A percentile compares a stretch with the other conserved stretches of the same genome.
These are phyloP conservation scores for Takifugu rubripes DNA, from an alignment of 2,797 vertebrate genomes.

Conservation along the genomic window DNA sequence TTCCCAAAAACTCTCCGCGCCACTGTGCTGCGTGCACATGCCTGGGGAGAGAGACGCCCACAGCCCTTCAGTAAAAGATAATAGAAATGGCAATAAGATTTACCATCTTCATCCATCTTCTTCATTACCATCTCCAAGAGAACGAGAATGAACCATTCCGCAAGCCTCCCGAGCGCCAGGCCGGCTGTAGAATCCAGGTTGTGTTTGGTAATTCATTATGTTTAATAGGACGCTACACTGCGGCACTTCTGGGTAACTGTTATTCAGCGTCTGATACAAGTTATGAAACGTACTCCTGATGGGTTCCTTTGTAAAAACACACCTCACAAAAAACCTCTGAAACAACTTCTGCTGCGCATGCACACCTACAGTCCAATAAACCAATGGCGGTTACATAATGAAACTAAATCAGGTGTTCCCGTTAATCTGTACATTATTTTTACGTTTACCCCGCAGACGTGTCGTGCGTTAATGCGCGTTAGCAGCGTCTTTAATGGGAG, in stretches of 20 bases:
- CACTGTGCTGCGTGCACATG: slow-evolving; percentile 48
- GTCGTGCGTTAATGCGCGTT: too few relatives aligned
- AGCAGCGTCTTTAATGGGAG: not conserved
- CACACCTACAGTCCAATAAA: slow-evolving; percentile 28
- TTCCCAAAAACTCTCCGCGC: slow-evolving; percentile 55
- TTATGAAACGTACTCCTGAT: slow-evolving; percentile 42
- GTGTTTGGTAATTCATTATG: slow-evolving; percentile 62
- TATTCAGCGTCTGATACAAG: slow-evolving; percentile 47
- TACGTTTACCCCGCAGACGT: not conserved
- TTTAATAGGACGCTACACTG: slow-evolving; percentile 57
- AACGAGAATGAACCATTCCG: slow-evolving; percentile 40
- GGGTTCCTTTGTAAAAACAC: slow-evolving; percentile 28
- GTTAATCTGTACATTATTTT: slow-evolving; percentile 31
- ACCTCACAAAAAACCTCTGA: slow-evolving; percentile 16
- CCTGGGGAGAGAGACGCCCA: slow-evolving; percentile 53
- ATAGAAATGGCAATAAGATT: slow-evolving; percentile 72
- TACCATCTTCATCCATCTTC: slow-evolving; percentile 67
- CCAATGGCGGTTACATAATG: slow-evolving; percentile 30
- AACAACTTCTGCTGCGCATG: slow-evolving; percentile 24
- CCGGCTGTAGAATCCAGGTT: slow-evolving; percentile 29
- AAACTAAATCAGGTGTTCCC: slow-evolving; percentile 26
- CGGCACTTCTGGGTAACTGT: slow-evolving; percentile 37
- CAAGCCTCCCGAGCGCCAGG: slow-evolving; percentile 26
- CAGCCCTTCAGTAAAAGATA: slow-evolving; percentile 67
- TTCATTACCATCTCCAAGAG: slow-evolving; percentile 58